Evolutionary conservation across 2,797 vertebrate genomes (phyloP).

Genomic region (Chaunax sp.): DNA sequence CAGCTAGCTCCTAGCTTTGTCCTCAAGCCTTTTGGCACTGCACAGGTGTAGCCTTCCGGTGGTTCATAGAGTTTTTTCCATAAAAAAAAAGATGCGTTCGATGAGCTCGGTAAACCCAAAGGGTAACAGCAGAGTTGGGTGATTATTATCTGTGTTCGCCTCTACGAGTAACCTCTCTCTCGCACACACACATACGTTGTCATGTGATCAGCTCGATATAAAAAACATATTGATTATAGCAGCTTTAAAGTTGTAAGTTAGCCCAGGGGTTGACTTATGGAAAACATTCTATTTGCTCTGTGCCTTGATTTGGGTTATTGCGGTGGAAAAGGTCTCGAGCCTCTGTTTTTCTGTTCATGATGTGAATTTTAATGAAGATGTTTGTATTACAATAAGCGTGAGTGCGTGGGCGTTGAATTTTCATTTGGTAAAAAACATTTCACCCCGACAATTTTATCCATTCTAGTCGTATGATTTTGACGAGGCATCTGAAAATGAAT

Average conservation of each 20-base stretch:
- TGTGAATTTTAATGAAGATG: constrained; percentile 5
- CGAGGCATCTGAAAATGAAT: constrained; percentile 13
- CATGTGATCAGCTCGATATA: background rate
- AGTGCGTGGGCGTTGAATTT: constrained; percentile 24
- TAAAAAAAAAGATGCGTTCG: too few species aligned
- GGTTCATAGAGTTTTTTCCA: too few species aligned
- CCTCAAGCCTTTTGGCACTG: background rate
- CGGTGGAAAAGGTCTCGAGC: background rate
- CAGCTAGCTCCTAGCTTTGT: background rate
- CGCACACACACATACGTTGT: background rate
- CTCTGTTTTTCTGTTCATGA: background rate
- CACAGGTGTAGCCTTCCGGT: background rate
- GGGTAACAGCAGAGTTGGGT: background rate
- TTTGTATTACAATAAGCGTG: constrained; percentile 1
- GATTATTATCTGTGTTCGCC: background rate
- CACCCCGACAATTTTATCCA: constrained; percentile 24
- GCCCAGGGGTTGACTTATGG: background rate
- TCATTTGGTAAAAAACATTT: constrained; percentile 39
- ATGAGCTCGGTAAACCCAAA: too few species aligned
- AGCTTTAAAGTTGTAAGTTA: constrained; percentile 13
- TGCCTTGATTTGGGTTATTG: background rate
- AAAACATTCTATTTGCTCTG: background rate
- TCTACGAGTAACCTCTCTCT: background rate
- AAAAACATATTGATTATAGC: constrained; percentile 23
- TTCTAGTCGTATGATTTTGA: constrained; percentile 32